Conservation (phyloP, 2,888 invertebrate species). For the Willowsia nigromaculata region DNA sequence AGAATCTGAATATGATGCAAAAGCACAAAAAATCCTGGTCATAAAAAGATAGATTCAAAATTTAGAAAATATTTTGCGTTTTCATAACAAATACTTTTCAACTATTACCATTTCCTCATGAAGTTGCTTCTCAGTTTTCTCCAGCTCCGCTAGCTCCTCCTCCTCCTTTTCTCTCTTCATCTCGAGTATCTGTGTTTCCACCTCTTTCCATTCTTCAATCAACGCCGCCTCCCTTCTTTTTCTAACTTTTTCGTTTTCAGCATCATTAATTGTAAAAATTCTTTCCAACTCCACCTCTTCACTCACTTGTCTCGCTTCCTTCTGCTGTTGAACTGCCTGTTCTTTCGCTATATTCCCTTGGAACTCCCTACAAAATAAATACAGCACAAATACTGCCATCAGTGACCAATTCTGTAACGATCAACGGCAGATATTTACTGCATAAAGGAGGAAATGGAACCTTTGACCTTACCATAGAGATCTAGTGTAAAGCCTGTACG, state of each 20-base stretch:
- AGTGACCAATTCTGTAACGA: too few species aligned
- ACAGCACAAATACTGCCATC: too few species aligned
- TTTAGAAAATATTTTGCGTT: background rate
- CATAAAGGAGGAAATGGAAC: too few species aligned
- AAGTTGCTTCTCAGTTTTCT: slow-evolving; percentile 81
- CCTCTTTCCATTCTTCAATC: slow-evolving; percentile 81
- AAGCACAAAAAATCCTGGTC: too few species aligned
- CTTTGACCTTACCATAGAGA: slow-evolving; percentile 82
- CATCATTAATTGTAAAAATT: slow-evolving; percentile 82
- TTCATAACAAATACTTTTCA: too few species aligned
- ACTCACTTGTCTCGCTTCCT: slow-evolving; percentile 88
- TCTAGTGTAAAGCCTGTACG: slow-evolving; percentile 84
- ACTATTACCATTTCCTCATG: slow-evolving; percentile 81
- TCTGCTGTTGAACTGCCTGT: slow-evolving; percentile 83
- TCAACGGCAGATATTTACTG: too few species aligned
- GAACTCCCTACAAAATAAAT: slow-evolving; percentile 65
- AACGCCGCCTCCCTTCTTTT: slow-evolving; percentile 82
- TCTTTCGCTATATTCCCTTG: slow-evolving; percentile 84
- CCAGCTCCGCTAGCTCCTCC: slow-evolving; percentile 77
- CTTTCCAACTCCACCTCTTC: slow-evolving; percentile 84
- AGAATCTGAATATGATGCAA: too few species aligned
- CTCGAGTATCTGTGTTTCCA: slow-evolving; percentile 72
- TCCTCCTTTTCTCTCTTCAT: slow-evolving; percentile 74
- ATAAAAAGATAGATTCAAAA: background rate
- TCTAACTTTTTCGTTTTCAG: slow-evolving; percentile 79